These are phyloP conservation scores for Trematocara macrostoma DNA, from an alignment of 2,113 vertebrate genomes.

Conservation along the genomic window DNA sequence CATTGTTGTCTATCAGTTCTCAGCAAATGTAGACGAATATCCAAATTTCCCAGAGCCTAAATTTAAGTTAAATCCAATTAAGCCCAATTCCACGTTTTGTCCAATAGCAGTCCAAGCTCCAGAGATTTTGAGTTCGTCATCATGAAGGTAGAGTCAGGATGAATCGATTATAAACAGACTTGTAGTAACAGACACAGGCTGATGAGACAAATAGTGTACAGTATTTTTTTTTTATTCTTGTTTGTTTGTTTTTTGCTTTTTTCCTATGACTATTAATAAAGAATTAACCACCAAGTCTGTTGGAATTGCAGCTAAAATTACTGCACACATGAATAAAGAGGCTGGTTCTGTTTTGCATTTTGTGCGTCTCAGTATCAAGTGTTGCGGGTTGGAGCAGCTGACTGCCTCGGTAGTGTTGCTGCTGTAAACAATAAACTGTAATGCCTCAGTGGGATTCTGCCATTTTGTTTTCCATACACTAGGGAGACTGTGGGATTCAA, in stretches of 20 bases:
- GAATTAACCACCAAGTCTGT: neutral
- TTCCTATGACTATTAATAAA: neutral
- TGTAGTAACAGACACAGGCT: neutral
- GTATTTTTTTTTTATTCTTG: neutral
- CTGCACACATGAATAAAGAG: neutral
- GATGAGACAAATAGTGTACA: neutral
- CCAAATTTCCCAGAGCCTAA: neutral
- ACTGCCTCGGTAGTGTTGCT: slow-evolving; percentile 1
- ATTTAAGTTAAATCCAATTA: neutral
- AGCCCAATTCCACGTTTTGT: neutral
- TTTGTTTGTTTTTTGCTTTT: neutral
- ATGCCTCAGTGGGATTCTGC: neutral
- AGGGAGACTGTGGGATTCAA: neutral
- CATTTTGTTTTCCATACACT: neutral
- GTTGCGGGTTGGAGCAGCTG: neutral
- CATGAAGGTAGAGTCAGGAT: neutral
- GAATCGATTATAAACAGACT: neutral
- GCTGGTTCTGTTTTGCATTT: neutral
- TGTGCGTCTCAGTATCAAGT: neutral
- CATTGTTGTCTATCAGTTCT: neutral
- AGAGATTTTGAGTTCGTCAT: neutral
- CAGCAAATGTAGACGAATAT: neutral
- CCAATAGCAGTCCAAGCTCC: neutral
- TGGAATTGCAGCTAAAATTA: neutral
- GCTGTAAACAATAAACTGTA: slow-evolving; percentile 31